A percentile compares a stretch with the other conserved stretches of the same genome.
Evolutionary conservation across 2,888 invertebrate species (phyloP).

Genomic region (Drosophila antonietae): DNA sequence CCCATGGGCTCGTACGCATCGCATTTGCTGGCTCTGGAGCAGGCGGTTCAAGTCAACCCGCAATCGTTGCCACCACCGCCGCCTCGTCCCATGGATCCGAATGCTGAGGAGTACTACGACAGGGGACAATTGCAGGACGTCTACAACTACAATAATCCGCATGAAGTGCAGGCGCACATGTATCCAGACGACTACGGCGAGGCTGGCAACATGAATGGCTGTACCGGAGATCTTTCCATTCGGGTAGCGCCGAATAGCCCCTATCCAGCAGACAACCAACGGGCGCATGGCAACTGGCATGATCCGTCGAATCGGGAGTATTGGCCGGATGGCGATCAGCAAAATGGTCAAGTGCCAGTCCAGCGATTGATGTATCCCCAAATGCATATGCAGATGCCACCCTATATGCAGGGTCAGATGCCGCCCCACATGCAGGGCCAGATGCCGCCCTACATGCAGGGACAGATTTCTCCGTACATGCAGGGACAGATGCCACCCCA

Average conservation of each 20-base stretch:
- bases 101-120: neutral
- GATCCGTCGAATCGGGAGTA: neutral
- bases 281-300: neutral
- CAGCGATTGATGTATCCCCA: neutral
- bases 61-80: conserved; percentile 1
- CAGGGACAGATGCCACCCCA: neutral
- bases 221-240: neutral
- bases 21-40: conserved; percentile 41
- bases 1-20: conserved; percentile 46
- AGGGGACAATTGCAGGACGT: neutral
- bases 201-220: neutral
- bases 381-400: neutral
- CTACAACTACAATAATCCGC: neutral
- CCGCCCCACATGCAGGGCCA: neutral
- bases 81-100: conserved; percentile 2
- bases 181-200: conserved; percentile 1
- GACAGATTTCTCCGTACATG: neutral
- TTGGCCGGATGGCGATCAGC: conserved; percentile 2
- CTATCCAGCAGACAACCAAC: neutral
- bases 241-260: neutral
- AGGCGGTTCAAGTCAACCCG: conserved; percentile 19
- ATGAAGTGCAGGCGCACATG: neutral
- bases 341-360: neutral
- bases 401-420: neutral
- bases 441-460: neutral